Base-by-base conservation (phyloP, 2,888 invertebrate species). In the Xylota segnis region DNA sequence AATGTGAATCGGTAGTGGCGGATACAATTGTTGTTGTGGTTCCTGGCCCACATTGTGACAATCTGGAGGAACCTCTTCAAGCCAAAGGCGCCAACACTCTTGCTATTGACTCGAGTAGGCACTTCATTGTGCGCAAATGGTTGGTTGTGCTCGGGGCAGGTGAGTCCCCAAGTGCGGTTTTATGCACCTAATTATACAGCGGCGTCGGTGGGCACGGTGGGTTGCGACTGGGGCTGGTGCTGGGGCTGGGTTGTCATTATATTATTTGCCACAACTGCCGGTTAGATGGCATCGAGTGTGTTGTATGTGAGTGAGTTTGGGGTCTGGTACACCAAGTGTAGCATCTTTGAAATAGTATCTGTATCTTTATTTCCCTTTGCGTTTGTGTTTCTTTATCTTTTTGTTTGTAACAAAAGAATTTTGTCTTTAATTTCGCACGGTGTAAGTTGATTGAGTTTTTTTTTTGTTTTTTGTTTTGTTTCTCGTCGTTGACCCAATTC, bases 1-100 rank as follows among this genome's bases (percentile, higher is more conserved):
- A 75, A 75, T 75, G 75, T 18, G 65, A 84, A 71, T 70, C 70
- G 83, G 76, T 81, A 81, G 79, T 76, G 52, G 75, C 54, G 16
- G 47, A 34, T 45, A 47, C 66, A 43, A 65, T 78, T 75, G 56
- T 83, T 70, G 32, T 59, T 54, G n/a, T n/a, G 14, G 12, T 52
- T 9, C 18, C 18, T 47, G 72, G 37, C 23, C 63, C 58, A 83
- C 63, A 75, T 75, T 32, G 63, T 50, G 32, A 56, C 59, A 72
- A 45, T 52, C 65, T 77, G n/a, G 50, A 70, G 56, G 76, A 56
- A 66, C 10, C 63, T 34, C 65, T 65, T 65, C 37, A 9, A 23
- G 52, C 58, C 70, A 52, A 18, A 58, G 65, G 52, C 65, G 54
- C 65, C 52, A 65, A 37, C 75, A 59, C 50, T 75, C 23, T 66